Conservation (phyloP, 1,140 invertebrate species). For the Hydropsyche tenuis region DNA sequence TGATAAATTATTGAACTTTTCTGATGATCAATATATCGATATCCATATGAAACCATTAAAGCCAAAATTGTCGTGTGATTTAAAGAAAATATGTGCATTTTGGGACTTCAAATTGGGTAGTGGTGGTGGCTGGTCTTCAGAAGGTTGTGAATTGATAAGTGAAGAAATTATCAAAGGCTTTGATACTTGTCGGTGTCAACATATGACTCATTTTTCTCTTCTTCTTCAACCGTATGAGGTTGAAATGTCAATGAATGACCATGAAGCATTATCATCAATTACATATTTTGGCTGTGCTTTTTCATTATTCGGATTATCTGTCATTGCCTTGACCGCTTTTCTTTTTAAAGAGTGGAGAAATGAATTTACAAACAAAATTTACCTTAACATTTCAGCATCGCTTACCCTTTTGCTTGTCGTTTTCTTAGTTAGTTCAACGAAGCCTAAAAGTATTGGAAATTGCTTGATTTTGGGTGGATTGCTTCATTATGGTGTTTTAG, state of each 20-base stretch:
- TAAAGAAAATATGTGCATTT: conserved; percentile 51
- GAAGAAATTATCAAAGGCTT: conserved; percentile 46
- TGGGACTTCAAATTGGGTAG: conserved; percentile 56
- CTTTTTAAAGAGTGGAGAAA: conserved; percentile 59
- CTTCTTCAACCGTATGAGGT: conserved; percentile 52
- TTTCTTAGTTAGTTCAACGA: conserved; percentile 51
- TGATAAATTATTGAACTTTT: conserved; percentile 25
- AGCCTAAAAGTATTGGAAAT: conserved; percentile 51
- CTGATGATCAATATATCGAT: conserved; percentile 54
- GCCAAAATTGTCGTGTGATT: neutral
- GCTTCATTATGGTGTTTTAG: conserved; percentile 58
- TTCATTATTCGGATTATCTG: conserved; percentile 55
- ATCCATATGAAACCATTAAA: conserved; percentile 54
- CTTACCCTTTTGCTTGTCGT: conserved; percentile 51
- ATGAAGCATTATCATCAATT: conserved; percentile 54
- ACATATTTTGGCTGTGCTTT: conserved; percentile 57
- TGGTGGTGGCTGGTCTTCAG: conserved; percentile 55
- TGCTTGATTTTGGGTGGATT: conserved; percentile 58
- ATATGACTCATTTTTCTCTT: conserved; percentile 61
- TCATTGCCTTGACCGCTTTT: conserved; percentile 56
- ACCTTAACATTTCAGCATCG: conserved; percentile 58
- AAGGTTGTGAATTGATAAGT: conserved; percentile 53
- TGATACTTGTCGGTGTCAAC: conserved; percentile 58
- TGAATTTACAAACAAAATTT: conserved; percentile 61
- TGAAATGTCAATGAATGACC: conserved; percentile 53